These are phyloP conservation scores for Turnix velox DNA, from an alignment of 2,113 vertebrate genomes.

Conservation along the genomic window DNA sequence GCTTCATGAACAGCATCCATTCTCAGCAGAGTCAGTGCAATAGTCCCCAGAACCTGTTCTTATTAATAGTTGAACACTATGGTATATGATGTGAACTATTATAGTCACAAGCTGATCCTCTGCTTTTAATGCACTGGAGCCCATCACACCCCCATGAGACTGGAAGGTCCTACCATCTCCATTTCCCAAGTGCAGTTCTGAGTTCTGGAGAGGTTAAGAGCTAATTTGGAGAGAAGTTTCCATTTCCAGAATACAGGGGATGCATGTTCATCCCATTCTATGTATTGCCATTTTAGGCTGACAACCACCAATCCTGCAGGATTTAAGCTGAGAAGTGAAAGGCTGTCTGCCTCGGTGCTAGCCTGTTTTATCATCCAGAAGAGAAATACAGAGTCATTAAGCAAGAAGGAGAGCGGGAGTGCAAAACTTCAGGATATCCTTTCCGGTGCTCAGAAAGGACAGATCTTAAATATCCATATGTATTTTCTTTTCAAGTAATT, in stretches of 20 bases:
- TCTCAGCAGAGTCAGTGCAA: background rate
- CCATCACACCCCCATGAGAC: rapidly evolving
- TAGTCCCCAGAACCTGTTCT: background rate
- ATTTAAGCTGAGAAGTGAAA: background rate
- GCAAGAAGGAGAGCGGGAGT: background rate
- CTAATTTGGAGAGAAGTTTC: background rate
- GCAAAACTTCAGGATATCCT: background rate
- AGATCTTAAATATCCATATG: background rate
- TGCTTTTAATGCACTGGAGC: background rate
- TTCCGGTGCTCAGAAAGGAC: background rate
- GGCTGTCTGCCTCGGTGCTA: background rate
- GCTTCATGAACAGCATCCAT: background rate
- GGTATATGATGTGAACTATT: background rate
- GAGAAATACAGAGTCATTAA: background rate
- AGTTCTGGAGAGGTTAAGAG: background rate
- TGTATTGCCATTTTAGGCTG: background rate
- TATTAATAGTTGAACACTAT: background rate
- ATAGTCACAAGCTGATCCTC: background rate
- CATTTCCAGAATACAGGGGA: background rate
- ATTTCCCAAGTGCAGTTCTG: background rate
- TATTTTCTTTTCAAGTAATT: background rate
- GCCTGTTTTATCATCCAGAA: background rate
- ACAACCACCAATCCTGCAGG: background rate
- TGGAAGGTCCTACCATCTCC: background rate
- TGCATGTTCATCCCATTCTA: rapidly evolving